Percentiles rank a stretch among this genome's conserved stretches.
phyloP scores from a whole-genome alignment of 2,888 invertebrate species.

The Malachius bipustulatus region DNA sequence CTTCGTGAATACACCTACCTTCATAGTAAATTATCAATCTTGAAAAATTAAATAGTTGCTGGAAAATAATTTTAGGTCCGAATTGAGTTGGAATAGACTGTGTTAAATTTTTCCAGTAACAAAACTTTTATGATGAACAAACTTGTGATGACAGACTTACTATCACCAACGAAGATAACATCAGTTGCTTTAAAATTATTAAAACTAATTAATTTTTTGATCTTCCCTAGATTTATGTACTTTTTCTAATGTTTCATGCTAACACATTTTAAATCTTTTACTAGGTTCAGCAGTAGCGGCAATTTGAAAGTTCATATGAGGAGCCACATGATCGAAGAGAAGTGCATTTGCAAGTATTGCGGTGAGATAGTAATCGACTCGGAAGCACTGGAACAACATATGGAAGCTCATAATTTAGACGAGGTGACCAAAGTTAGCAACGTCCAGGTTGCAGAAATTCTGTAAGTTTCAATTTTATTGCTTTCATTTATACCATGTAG shows the following conservation, averaged over 20 bases:
- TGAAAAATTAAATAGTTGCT: no score
- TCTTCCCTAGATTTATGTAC: no score
- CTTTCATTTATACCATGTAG: no score
- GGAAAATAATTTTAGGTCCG: no score
- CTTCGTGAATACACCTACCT: no score
- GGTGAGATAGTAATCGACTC: constrained; percentile 30
- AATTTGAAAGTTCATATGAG: constrained; percentile 34
- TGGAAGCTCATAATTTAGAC: constrained; percentile 23
- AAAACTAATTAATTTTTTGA: neutral
- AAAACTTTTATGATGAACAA: no score
- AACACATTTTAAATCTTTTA: constrained; percentile 13
- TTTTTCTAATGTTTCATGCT: no score
- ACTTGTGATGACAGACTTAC: no score
- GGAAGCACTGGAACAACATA: constrained; percentile 27
- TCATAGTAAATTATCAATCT: no score
- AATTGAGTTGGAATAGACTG: no score
- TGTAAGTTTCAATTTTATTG: constrained; percentile 26
- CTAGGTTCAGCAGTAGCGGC: constrained; percentile 32
- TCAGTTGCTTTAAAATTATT: neutral
- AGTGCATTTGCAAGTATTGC: constrained; percentile 32
- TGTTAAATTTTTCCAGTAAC: no score
- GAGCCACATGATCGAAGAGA: constrained; percentile 30
- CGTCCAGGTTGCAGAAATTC: constrained; percentile 32
- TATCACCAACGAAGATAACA: no score
- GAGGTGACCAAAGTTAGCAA: constrained; percentile 28